phyloP scores from a whole-genome alignment of 2,113 vertebrate genomes.

The Corvus cornix region DNA sequence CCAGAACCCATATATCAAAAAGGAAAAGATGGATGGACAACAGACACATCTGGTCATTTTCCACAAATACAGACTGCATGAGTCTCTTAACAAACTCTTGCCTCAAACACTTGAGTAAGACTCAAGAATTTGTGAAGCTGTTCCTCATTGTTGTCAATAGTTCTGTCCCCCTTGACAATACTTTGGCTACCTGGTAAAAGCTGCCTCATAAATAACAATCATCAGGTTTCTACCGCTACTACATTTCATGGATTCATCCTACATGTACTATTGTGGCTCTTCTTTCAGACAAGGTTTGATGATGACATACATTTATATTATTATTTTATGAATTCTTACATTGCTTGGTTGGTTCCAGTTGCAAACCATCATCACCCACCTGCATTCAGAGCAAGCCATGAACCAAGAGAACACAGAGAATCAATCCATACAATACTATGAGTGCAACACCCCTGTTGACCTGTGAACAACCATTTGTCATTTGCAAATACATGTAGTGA shows the following conservation, averaged over 20 bases:
- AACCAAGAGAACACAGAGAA: background rate
- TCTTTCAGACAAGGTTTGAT: background rate
- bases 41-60: background rate
- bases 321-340: background rate
- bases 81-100: background rate
- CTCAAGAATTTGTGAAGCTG: background rate
- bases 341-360: background rate
- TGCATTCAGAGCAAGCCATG: background rate
- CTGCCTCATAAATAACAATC: background rate
- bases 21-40: background rate
- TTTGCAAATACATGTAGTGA: rapidly evolving
- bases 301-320: background rate
- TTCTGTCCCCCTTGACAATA: background rate
- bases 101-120: background rate
- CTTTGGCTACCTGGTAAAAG: background rate
- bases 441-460: background rate
- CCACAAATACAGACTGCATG: background rate
- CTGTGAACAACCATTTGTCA: background rate
- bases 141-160: background rate
- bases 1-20: background rate
- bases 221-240: background rate
- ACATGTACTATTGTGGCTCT: background rate
- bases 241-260: background rate
- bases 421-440: background rate
- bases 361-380: background rate